phyloP scores from a whole-genome alignment of 1,140 invertebrate species.

The Lepidurus arcticus region DNA sequence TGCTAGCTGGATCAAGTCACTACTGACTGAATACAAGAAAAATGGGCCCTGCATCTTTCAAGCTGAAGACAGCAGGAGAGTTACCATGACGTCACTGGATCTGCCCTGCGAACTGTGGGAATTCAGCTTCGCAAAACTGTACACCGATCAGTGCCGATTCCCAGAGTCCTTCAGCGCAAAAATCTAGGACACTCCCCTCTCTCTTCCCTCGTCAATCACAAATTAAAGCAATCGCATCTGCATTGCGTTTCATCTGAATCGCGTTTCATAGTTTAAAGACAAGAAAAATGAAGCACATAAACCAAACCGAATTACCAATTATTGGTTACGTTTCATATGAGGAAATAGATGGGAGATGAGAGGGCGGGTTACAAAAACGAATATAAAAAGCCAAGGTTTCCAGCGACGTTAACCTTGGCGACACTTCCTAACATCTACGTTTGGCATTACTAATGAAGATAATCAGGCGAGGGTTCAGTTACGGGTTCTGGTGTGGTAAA shows the following conservation, averaged over 20 bases:
- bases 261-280: not conserved
- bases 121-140: conserved; percentile 5
- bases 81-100: not conserved
- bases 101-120: conserved; percentile 7
- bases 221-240: not conserved
- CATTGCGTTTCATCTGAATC: not conserved
- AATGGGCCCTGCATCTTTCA: not conserved
- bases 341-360: not conserved
- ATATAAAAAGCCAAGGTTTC: not conserved
- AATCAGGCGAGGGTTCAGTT: conserved; percentile 72
- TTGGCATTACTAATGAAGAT: conserved; percentile 46
- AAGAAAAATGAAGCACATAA: not conserved
- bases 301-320: conserved; percentile 4
- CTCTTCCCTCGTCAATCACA: not conserved
- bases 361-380: not conserved
- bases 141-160: not conserved
- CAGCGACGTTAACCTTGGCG: not conserved
- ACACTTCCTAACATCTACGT: not conserved
- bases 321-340: not conserved
- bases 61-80: not conserved
- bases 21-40: not conserved
- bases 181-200: not conserved
- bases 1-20: not conserved
- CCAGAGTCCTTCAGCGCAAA: conserved; percentile 8
- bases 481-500: conserved; percentile 77